These are phyloP conservation scores for Trematomus bernacchii DNA, from an alignment of 2,797 vertebrate species.

Conservation along the genomic window DNA sequence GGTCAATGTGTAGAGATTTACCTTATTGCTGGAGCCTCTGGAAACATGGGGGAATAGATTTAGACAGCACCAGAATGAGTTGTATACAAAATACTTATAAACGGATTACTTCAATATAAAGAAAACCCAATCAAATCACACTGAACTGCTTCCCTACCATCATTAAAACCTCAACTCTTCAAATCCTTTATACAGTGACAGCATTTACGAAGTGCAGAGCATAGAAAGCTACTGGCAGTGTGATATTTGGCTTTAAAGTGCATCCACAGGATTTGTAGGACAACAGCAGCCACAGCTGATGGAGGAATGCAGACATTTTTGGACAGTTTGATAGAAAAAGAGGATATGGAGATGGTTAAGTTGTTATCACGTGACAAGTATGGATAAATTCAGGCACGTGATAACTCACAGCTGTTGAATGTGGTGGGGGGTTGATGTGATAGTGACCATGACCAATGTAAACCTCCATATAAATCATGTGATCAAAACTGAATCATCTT, in stretches of 20 bases:
- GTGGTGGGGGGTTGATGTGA: not conserved
- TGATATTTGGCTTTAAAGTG: slow-evolving; percentile 5
- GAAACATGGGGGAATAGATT: not conserved
- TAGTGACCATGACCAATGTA: slow-evolving; percentile 18
- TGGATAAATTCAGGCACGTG: slow-evolving; percentile 9
- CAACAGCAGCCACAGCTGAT: slow-evolving; percentile 30
- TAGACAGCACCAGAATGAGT: not conserved
- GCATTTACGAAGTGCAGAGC: not conserved
- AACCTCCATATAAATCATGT: not conserved
- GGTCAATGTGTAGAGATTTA: not conserved
- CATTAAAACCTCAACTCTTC: not conserved
- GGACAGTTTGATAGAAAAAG: not conserved
- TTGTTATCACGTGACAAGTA: not conserved
- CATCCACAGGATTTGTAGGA: slow-evolving; percentile 22
- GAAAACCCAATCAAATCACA: not conserved
- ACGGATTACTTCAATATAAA: too few relatives aligned
- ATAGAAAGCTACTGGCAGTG: slow-evolving; percentile 3
- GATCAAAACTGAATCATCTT: not conserved
- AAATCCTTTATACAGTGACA: not conserved
- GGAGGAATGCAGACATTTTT: slow-evolving; percentile 11
- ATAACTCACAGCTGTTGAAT: not conserved
- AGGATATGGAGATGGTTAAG: not conserved
- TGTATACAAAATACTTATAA: not conserved
- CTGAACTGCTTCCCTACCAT: not conserved
- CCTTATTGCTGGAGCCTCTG: not conserved